Evolutionary conservation across 2,797 vertebrate species (phyloP).

Genomic region (Betta splendens): DNA sequence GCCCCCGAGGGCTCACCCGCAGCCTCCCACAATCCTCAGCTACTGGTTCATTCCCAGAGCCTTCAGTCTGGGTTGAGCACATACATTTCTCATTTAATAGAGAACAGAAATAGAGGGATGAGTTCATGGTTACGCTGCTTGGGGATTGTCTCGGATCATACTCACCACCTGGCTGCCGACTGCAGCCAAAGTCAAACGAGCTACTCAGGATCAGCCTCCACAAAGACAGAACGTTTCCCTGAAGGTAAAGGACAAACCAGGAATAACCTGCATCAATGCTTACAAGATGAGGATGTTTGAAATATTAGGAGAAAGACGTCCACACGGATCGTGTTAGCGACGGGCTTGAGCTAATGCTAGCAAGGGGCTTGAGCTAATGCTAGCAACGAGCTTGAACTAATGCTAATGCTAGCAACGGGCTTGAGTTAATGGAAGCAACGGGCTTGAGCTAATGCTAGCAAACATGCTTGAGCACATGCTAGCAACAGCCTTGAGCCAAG

Average conservation of each 20-base stretch:
- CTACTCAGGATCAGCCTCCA: constrained; percentile 18
- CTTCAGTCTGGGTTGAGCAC: constrained; percentile 24
- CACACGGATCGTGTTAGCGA: neutral
- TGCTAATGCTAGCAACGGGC: too few species aligned
- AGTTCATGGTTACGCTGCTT: constrained; percentile 49
- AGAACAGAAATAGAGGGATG: constrained; percentile 44
- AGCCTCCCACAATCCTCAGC: constrained; percentile 31
- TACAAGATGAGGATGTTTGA: too few species aligned
- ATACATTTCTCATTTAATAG: constrained; percentile 62
- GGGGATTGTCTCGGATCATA: constrained; percentile 40
- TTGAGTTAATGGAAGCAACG: too few species aligned
- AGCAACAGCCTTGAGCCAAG: too few species aligned
- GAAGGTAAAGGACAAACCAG: neutral
- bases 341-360: too few species aligned
- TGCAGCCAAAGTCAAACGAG: constrained; percentile 26
- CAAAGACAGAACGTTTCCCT: constrained; percentile 10
- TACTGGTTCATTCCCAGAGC: constrained; percentile 39
- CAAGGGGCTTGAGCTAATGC: too few species aligned
- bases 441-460: too few species aligned
- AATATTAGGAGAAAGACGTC: too few species aligned
- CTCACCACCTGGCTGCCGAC: constrained; percentile 44
- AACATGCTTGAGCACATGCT: too few species aligned
- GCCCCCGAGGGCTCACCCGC: constrained; percentile 51
- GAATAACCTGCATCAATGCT: too few species aligned
- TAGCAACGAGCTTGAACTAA: too few species aligned